Percentiles rank a stretch among this genome's conserved stretches.
These are phyloP conservation scores for Xanthia icteritia DNA, from an alignment of 2,888 invertebrate genomes.

Conservation along the genomic window DNA sequence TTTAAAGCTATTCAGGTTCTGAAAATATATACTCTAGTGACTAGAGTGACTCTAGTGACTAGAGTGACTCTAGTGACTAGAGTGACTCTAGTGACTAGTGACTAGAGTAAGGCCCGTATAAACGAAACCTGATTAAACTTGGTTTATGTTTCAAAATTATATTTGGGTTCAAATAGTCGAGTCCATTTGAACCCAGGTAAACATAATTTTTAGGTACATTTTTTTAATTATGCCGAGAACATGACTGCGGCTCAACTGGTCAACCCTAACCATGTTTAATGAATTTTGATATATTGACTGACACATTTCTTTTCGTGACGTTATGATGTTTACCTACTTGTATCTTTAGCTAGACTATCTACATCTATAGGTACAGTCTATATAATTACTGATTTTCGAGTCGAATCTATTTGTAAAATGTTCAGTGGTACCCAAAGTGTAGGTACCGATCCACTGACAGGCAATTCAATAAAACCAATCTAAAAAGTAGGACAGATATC, in stretches of 20 bases:
- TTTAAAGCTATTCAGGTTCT: neutral
- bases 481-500: constrained; percentile 81
- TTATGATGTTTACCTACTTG: too few relatives aligned
- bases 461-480: constrained; percentile 82
- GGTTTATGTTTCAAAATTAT: too few relatives aligned
- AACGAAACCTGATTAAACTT: too few relatives aligned
- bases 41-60: too few relatives aligned
- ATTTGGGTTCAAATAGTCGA: too few relatives aligned
- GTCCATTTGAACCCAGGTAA: neutral
- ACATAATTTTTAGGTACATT: neutral
- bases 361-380: neutral
- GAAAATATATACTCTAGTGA: too few relatives aligned
- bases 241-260: neutral
- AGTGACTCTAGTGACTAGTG: too few relatives aligned
- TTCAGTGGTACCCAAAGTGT: constrained; percentile 56
- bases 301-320: neutral
- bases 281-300: neutral
- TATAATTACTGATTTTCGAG: constrained; percentile 23
- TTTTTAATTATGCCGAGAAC: neutral
- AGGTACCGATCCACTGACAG: constrained; percentile 67
- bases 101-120: too few relatives aligned
- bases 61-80: too few relatives aligned
- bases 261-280: neutral
- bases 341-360: neutral
- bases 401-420: constrained; percentile 58